Evolutionary conservation across 2,797 vertebrate genomes (phyloP), one percentile per base, ranked within the genome.

Genomic region (Scomberomorus guttatus): DNA sequence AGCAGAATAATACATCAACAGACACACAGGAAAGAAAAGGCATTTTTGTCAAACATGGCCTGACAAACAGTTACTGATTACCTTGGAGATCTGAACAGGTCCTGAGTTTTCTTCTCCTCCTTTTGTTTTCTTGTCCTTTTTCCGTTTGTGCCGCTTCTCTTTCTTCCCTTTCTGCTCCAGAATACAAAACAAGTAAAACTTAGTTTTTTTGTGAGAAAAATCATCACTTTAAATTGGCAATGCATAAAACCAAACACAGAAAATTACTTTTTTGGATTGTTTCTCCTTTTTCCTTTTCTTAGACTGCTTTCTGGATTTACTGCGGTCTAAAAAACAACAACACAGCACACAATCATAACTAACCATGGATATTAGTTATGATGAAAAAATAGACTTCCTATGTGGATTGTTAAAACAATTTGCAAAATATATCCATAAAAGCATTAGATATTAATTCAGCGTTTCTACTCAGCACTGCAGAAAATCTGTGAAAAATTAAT

Each of bases 71-170:
- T 52, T 64, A 1, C 8, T 46, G 9, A 58, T 42, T 93, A 98
- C 97, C 96, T 97, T 97, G 71, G 97, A 97, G 91, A 97, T 97
- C 80, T 98, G 96, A 63, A 98, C 94, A 78, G 97, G 96, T 80
- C 96, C 96, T 59, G 94, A 92, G 32, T 90, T 91, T 37, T 90
- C 95, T 34, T 96, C 96, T 75, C 83, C 95, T 90, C 87, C 96
- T 93, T 96, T 97, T 55, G 94, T 85, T 85, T 96, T 97, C 90
- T 97, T 97, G 81, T 96, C 96, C 93, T 97, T 97, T 87, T 96
- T 97, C 74, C 93, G 85, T 84, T 97, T 98, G 67, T 91, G 94
- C n/a, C 95, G 93, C 89, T 97, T 99, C 13, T 95, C 95, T 87
- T 95, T 95, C 79, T 95, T 96, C 32, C 86, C 92, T 87, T 95